Evolutionary conservation across 2,113 vertebrate species (phyloP).

Genomic region (Hylia prasina): DNA sequence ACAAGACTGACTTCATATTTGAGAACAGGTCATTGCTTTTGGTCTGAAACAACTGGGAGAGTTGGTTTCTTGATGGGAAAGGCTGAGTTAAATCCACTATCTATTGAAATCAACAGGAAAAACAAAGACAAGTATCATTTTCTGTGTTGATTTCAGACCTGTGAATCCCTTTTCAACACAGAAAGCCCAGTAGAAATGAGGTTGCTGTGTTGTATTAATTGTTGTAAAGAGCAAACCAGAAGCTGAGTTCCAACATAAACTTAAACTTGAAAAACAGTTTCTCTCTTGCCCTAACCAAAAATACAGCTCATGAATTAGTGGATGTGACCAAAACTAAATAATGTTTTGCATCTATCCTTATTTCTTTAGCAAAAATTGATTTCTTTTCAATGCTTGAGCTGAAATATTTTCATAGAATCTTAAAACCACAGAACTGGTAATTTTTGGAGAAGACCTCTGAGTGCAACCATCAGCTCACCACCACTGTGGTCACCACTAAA

Average conservation of each 20-base stretch:
- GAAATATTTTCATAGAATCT: rapidly evolving
- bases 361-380: background rate
- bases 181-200: background rate
- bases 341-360: background rate
- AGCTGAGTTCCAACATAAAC: background rate
- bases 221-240: background rate
- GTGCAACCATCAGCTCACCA: background rate
- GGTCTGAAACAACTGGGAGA: background rate
- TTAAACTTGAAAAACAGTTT: background rate
- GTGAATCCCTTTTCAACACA: background rate
- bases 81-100: background rate
- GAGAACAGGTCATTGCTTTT: background rate
- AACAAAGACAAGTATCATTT: background rate
- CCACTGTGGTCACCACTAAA: background rate
- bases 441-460: background rate
- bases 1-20: background rate
- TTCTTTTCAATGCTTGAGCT: background rate
- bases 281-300: background rate
- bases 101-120: background rate
- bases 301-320: background rate
- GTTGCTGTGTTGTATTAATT: background rate
- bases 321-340: background rate
- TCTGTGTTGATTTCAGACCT: background rate
- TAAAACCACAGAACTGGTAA: background rate
- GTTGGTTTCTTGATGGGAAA: background rate